Conservation (phyloP, 2,797 vertebrate genomes). For the Percopsis omiscomaycus region DNA sequence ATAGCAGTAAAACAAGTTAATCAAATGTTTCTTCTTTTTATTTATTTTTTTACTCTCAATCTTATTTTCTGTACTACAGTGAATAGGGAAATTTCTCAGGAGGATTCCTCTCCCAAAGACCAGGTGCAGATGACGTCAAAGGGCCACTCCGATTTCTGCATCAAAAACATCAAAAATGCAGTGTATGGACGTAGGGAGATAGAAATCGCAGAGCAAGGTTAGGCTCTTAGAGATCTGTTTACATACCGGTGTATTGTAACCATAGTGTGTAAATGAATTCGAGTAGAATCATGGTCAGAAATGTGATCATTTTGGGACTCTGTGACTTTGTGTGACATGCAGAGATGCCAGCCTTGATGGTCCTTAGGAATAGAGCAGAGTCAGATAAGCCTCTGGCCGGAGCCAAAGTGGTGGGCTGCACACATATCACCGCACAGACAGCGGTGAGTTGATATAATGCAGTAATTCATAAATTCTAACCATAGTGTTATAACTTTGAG, state of each 20-base stretch:
- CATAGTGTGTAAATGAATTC: neutral
- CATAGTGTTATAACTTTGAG: too few relatives aligned
- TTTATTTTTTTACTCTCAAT: too few relatives aligned
- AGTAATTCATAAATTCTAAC: neutral
- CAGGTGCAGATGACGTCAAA: constrained; percentile 86
- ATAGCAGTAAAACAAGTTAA: too few relatives aligned
- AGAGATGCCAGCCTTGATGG: constrained; percentile 95
- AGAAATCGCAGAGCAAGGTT: constrained; percentile 89
- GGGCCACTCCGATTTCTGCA: constrained; percentile 86
- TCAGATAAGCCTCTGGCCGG: constrained; percentile 89
- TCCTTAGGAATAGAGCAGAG: constrained; percentile 87
- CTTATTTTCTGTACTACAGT: constrained; percentile 34
- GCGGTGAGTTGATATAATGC: constrained; percentile 79
- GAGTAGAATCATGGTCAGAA: too few relatives aligned
- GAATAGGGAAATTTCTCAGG: constrained; percentile 86
- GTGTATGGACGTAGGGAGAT: constrained; percentile 90
- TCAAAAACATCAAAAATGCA: constrained; percentile 91
- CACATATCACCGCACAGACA: constrained; percentile 68
- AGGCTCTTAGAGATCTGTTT: neutral
- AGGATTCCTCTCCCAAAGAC: constrained; percentile 83
- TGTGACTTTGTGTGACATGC: constrained; percentile 16
- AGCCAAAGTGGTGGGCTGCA: constrained; percentile 92
- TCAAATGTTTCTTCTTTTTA: too few relatives aligned
- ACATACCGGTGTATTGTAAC: neutral
- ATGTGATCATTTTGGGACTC: neutral